Evolutionary conservation across 2,888 invertebrate species (phyloP), one percentile per base, ranked within the genome.

Genomic region (Strigamia maritima): DNA sequence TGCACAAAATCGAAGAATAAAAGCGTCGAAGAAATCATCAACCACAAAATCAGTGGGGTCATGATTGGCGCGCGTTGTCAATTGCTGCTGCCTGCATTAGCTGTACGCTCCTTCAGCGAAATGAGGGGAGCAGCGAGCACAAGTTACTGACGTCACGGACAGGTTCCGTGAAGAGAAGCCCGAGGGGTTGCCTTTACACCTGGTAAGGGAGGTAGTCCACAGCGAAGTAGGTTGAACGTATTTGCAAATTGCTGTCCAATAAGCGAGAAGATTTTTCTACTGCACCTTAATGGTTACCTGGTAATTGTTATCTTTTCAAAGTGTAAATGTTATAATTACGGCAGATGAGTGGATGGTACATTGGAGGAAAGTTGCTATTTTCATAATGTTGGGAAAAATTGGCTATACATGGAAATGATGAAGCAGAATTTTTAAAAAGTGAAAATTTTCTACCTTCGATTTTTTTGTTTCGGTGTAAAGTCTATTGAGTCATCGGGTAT

Each of bases 211-310:
- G 70, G 26, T 70, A 26, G 70, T 70, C 70, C 70, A 70, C 26
- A 70, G 70, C 70, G 70, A 70, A 70, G 70, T 70, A 70, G 70
- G 70, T 70, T 70, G 70, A 70, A 70, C 70, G n/a, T n/a, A 70
- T 70, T 70, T 70, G 28, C 28, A 70, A 12, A 14, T 26, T 70
- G 26, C 28, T 28, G 70, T 70, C 70, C 70, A 70, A 70, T 70
- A 28, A 70, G 26, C 26, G 70, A 7, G 26, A 14, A 70, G 70
- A 26, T 28, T 70, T 28, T 19, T 28, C n/a, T 16, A 1, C 12
- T 24, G 70, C 28, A n/a, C 70, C 26, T 70, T 70, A 70, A 70
- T 70, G 28, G 70, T 70, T n/a, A 12, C 70, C 19, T 24, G 70
- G 28, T 70, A 28, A 70, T 70, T 70, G 70, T 26, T 28, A 70